Percentiles rank a stretch among this genome's conserved stretches.
Evolutionary conservation across 2,113 vertebrate species (phyloP).

Genomic region (Hemiprocne comata): DNA sequence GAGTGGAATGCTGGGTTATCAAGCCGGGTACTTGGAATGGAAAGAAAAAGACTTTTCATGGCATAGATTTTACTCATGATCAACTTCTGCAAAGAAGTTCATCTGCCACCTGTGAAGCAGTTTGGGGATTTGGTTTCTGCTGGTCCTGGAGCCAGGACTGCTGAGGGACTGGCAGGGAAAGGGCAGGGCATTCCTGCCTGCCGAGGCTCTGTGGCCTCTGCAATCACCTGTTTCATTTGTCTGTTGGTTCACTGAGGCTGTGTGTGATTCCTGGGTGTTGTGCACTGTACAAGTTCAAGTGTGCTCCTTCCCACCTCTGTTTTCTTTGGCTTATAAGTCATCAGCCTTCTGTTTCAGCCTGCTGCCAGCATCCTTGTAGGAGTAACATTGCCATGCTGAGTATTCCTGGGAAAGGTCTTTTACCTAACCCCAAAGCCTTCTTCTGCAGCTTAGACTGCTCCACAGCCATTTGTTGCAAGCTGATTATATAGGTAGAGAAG

Average conservation of each 20-base stretch:
- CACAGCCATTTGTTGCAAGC: not conserved
- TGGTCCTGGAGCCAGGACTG: not conserved
- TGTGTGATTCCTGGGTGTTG: not conserved
- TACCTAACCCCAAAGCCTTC: not conserved
- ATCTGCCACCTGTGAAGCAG: not conserved
- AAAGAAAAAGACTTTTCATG: not conserved
- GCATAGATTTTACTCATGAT: not conserved
- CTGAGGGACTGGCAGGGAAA: not conserved
- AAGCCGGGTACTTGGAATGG: accelerated
- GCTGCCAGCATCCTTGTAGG: accelerated
- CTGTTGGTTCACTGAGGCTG: not conserved
- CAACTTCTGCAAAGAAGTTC: not conserved
- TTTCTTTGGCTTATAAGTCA: not conserved
- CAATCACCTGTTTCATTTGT: accelerated
- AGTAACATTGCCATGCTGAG: too few species aligned
- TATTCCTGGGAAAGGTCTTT: not conserved
- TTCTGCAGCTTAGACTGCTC: not conserved
- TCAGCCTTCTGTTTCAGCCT: not conserved
- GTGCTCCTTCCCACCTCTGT: not conserved
- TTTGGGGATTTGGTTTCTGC: not conserved
- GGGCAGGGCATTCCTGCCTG: not conserved
- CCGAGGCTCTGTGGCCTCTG: not conserved
- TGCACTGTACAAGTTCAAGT: not conserved
- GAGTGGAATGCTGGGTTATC: not conserved
- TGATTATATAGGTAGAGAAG: not conserved